Percentiles rank a stretch among this genome's conserved stretches.
phyloP scores from a whole-genome alignment of 2,888 invertebrate species.

The Leptarthrus brevirostris region DNA sequence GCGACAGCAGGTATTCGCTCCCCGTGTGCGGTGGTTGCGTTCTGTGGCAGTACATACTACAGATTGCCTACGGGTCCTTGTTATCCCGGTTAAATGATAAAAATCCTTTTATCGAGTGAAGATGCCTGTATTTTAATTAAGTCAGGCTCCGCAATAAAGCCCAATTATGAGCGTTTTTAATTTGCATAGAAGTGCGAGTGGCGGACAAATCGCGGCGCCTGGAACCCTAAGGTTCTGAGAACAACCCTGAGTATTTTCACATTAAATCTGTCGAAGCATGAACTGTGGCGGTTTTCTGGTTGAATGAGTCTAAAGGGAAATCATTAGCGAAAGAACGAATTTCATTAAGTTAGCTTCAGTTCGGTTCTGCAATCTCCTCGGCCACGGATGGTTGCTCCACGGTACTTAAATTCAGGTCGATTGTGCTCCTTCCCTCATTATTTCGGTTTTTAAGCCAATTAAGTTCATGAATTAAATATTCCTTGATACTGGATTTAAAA shows the following conservation, averaged over 20 bases:
- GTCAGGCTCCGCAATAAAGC: constrained; percentile 16
- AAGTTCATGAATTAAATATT: constrained; percentile 34
- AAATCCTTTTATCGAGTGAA: constrained; percentile 10
- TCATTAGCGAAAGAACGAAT: constrained; percentile 46
- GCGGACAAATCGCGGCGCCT: no score
- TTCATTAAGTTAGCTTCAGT: constrained; percentile 44
- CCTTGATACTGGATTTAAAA: constrained; percentile 16
- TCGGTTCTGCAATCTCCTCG: not conserved
- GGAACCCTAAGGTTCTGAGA: not conserved
- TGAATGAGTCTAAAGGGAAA: constrained; percentile 44
- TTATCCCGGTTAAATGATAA: constrained; percentile 5
- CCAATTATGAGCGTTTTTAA: constrained; percentile 38
- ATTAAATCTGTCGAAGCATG: constrained; percentile 47
- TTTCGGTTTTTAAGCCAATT: constrained; percentile 38
- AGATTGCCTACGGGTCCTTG: not conserved
- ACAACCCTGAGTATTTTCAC: constrained; percentile 3
- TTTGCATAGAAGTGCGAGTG: not conserved
- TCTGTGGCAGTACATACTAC: not conserved
- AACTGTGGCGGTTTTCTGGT: constrained; percentile 37
- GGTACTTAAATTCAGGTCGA: constrained; percentile 32
- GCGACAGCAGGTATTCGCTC: no score
- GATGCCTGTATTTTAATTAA: constrained; percentile 35
- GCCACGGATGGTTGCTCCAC: constrained; percentile 7
- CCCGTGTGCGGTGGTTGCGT: no score
- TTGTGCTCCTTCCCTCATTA: constrained; percentile 38